phyloP scores from a whole-genome alignment of 2,797 vertebrate species.

The Staurois parvus region DNA sequence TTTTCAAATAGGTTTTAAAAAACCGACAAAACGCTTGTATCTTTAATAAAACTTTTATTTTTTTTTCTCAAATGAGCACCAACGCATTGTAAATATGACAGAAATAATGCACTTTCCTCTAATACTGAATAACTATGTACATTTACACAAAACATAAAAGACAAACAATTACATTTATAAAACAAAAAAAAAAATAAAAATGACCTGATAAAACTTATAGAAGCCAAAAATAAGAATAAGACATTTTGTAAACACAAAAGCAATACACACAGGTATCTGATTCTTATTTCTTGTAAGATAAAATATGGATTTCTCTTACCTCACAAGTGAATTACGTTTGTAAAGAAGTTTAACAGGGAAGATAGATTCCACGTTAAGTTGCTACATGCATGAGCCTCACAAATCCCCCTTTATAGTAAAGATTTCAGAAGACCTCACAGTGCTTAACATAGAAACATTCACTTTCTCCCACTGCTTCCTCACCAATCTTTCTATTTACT shows the following conservation, averaged over 20 bases:
- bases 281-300: conserved; percentile 47
- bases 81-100: conserved; percentile 81
- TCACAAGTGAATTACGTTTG: conserved; percentile 58
- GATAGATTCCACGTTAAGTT: conserved; percentile 44
- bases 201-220: conserved; percentile 73
- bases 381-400: conserved; percentile 61
- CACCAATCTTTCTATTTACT: not conserved
- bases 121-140: conserved; percentile 82
- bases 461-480: not conserved
- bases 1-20: not conserved
- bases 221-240: conserved; percentile 68
- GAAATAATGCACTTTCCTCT: conserved; percentile 77
- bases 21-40: not conserved
- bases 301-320: conserved; percentile 38
- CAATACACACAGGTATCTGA: conserved; percentile 62
- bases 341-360: conserved; percentile 54
- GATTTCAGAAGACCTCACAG: conserved; percentile 37
- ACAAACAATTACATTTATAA: conserved; percentile 72
- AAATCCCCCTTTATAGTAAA: conserved; percentile 32
- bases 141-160: conserved; percentile 74
- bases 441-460: conserved; percentile 35
- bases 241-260: conserved; percentile 81
- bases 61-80: conserved; percentile 84
- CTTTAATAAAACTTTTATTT: conserved; percentile 83
- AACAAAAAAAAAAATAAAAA: conserved; percentile 69